Conservation (phyloP, 2,888 invertebrate species). For the Catocala nupta region DNA sequence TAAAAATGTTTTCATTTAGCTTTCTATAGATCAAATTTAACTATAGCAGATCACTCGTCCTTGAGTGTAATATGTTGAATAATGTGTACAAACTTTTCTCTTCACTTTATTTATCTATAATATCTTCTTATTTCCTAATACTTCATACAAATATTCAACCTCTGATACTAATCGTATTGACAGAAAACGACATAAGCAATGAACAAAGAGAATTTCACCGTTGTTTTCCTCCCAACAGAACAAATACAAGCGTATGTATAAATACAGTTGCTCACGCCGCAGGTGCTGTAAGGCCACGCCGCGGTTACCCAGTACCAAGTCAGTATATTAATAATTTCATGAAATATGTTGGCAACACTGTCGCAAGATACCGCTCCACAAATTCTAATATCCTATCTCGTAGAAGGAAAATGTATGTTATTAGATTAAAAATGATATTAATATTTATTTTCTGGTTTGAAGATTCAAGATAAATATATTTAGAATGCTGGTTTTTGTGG, state of each 20-base stretch:
- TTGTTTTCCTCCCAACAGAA: slow-evolving; percentile 19
- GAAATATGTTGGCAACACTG: slow-evolving; percentile 37
- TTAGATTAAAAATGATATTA: slow-evolving; percentile 6
- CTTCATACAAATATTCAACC: too few species aligned
- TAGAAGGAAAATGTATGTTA: slow-evolving; percentile 2
- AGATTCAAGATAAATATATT: too few species aligned
- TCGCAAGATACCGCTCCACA: slow-evolving; percentile 10
- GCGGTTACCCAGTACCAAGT: slow-evolving; percentile 34
- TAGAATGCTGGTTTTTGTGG: too few species aligned
- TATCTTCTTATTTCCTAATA: too few species aligned
- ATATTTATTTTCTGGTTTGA: neutral
- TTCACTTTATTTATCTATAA: too few species aligned
- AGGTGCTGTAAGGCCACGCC: slow-evolving; percentile 43
- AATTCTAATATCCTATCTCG: slow-evolving; percentile 8
- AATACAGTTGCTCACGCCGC: slow-evolving; percentile 23
- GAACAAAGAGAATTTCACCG: neutral
- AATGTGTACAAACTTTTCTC: too few species aligned
- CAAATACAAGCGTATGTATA: slow-evolving; percentile 23
- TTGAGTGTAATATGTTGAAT: too few species aligned
- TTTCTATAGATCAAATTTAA: too few species aligned
- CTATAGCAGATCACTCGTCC: too few species aligned
- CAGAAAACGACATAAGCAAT: neutral
- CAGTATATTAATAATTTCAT: slow-evolving; percentile 55
- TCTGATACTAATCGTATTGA: neutral
- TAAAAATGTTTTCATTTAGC: too few species aligned